phyloP scores from a whole-genome alignment of 2,113 vertebrate species.

The Axis porcinus region DNA sequence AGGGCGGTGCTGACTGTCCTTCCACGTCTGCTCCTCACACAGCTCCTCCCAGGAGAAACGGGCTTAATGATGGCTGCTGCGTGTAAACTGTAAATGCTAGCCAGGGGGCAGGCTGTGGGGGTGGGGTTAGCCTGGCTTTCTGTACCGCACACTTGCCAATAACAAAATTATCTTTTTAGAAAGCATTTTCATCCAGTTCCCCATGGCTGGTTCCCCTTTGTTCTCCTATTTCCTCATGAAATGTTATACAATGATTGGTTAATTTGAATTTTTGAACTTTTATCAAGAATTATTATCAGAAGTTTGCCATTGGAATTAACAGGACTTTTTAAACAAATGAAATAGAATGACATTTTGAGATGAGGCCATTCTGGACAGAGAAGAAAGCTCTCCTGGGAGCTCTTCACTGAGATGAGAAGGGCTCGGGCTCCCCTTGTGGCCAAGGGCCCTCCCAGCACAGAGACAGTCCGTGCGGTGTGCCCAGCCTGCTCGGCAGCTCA shows the following conservation, averaged over 20 bases:
- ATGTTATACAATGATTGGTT: background rate
- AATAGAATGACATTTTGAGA: background rate
- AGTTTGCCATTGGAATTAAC: background rate
- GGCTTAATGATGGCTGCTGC: no score
- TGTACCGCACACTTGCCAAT: background rate
- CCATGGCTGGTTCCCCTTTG: background rate
- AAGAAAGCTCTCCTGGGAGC: background rate
- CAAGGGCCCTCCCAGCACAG: background rate
- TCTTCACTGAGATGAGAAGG: background rate
- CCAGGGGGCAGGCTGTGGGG: no score
- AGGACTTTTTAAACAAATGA: background rate
- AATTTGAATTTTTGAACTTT: conserved; percentile 4
- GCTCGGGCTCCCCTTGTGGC: no score
- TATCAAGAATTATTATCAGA: background rate
- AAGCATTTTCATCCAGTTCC: background rate
- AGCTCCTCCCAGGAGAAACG: background rate
- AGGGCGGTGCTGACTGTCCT: background rate
- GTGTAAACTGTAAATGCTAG: fast-evolving
- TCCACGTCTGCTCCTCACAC: fast-evolving
- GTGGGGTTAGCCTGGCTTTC: background rate
- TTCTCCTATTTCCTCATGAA: background rate
- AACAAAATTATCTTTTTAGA: background rate
- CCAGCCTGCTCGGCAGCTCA: background rate
- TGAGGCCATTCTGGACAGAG: background rate
- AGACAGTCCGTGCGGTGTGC: fast-evolving